Conservation (phyloP, 2,797 vertebrate species). For the Malacoraja senta region DNA sequence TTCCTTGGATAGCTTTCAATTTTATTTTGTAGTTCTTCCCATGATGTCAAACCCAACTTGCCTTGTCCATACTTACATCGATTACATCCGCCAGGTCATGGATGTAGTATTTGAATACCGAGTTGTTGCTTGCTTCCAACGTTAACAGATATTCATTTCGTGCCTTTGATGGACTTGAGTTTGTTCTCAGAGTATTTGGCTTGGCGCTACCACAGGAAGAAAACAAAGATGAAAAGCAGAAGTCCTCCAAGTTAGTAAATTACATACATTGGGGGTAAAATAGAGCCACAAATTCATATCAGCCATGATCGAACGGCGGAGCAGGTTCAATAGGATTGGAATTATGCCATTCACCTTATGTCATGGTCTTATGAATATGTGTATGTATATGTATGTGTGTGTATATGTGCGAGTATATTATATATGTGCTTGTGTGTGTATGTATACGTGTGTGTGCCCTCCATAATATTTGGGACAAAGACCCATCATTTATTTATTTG, state of each 20-base stretch:
- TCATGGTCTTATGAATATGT: too few species aligned
- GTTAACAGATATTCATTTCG: constrained; percentile 96
- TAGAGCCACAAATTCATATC: neutral
- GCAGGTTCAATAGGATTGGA: too few species aligned
- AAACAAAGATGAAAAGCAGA: neutral
- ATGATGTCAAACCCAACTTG: too few species aligned
- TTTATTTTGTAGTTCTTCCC: neutral
- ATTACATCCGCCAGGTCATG: constrained; percentile 95
- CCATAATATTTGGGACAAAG: too few species aligned
- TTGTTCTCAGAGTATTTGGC: constrained; percentile 98
- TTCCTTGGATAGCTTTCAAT: neutral
- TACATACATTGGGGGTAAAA: too few species aligned
- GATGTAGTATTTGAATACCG: constrained; percentile 97
- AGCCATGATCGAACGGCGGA: too few species aligned
- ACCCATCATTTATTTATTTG: too few species aligned
- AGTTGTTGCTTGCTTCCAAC: constrained; percentile 90
- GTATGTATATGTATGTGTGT: too few species aligned
- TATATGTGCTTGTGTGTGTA: too few species aligned
- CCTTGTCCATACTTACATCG: constrained; percentile 76
- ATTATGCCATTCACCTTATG: too few species aligned
- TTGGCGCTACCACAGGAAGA: constrained; percentile 71
- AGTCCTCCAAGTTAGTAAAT: neutral
- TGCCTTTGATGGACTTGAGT: constrained; percentile 95
- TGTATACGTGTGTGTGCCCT: too few species aligned
- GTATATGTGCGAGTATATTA: too few species aligned